Percentiles rank a stretch among this genome's conserved stretches.
phyloP scores from a whole-genome alignment of 1,140 invertebrate genomes.

The Diorhabda elongata region DNA sequence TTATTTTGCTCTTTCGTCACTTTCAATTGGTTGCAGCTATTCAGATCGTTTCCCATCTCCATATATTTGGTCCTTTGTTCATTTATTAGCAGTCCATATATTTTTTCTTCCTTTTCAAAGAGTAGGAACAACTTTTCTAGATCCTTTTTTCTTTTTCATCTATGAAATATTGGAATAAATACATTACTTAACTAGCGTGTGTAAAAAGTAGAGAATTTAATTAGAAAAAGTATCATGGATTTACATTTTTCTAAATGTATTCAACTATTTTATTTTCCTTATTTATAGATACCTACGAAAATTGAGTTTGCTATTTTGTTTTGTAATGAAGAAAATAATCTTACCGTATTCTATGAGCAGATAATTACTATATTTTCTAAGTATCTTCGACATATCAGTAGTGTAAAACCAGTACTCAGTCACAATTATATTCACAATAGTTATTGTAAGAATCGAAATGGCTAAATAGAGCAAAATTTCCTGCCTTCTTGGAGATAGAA shows the following conservation, averaged over 20 bases:
- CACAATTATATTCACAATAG: conserved; percentile 48
- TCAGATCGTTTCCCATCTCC: too few relatives aligned
- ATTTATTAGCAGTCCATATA: too few relatives aligned
- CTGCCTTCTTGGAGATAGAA: conserved; percentile 45
- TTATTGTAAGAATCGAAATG: conserved; percentile 47
- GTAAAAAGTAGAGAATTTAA: too few relatives aligned
- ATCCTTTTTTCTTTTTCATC: background rate
- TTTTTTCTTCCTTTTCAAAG: too few relatives aligned
- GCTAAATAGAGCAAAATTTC: conserved; percentile 49
- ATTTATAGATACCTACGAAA: too few relatives aligned
- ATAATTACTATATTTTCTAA: conserved; percentile 42
- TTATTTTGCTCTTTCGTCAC: too few relatives aligned
- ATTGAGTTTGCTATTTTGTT: too few relatives aligned
- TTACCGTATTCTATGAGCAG: conserved; percentile 48
- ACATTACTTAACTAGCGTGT: background rate
- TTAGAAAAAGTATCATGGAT: too few relatives aligned
- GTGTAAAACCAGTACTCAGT: conserved; percentile 49
- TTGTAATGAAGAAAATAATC: conserved; percentile 4
- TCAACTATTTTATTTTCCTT: too few relatives aligned
- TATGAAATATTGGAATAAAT: background rate
- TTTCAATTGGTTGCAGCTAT: too few relatives aligned
- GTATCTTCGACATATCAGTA: conserved; percentile 40
- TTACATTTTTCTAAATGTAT: too few relatives aligned
- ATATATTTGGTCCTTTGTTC: too few relatives aligned
- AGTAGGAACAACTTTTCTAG: background rate